phyloP scores from a whole-genome alignment of 2,797 vertebrate species.

The Gobionotothen gibberifrons region DNA sequence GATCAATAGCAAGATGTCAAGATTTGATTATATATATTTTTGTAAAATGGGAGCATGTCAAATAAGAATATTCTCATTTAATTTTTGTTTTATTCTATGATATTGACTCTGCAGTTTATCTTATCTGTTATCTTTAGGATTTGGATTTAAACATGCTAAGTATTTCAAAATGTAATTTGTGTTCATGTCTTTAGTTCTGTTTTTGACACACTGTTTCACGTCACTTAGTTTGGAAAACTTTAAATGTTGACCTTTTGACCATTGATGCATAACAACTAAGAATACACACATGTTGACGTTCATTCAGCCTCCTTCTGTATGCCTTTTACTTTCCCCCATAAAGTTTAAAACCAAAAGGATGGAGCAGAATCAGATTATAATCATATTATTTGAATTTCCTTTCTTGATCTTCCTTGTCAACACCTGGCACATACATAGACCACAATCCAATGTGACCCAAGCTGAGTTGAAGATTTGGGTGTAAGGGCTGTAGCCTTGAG shows the following conservation, averaged over 20 bases:
- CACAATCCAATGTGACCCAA: background rate
- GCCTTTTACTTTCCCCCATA: too few relatives aligned
- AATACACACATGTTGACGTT: slow-evolving; percentile 5
- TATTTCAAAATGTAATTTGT: background rate
- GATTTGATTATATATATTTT: slow-evolving; percentile 38
- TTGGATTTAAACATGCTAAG: background rate
- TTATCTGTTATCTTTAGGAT: too few relatives aligned
- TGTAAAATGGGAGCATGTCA: slow-evolving; percentile 9
- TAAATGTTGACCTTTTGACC: background rate
- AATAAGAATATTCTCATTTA: background rate
- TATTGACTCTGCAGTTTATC: slow-evolving; percentile 7
- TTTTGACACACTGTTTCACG: background rate
- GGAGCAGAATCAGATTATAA: background rate
- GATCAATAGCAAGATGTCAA: slow-evolving; percentile 42
- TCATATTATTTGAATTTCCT: background rate
- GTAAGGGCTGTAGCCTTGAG: background rate
- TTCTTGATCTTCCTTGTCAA: background rate
- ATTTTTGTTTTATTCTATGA: background rate
- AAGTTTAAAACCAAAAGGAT: background rate
- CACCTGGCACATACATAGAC: too few relatives aligned
- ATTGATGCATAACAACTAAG: background rate
- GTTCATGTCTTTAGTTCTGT: slow-evolving; percentile 1
- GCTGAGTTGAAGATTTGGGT: background rate
- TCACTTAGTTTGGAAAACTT: background rate
- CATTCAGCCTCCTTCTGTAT: background rate